Base-by-base conservation (phyloP, 30 jellyfish, hydroid and myxozoan genomes). In the Turritopsis rubra region DNA sequence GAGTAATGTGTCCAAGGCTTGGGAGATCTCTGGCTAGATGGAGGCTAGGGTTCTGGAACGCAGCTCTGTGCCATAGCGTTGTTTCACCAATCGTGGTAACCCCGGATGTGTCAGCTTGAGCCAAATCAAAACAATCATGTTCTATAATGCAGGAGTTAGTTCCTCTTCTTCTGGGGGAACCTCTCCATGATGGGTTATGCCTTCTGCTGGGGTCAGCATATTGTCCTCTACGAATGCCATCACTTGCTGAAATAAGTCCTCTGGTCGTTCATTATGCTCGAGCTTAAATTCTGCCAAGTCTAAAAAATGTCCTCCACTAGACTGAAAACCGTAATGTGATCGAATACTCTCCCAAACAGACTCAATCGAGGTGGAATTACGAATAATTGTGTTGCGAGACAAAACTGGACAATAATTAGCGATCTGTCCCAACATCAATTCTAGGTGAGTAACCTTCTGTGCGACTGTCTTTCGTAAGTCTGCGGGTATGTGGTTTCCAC, bases 41-140 rank as follows among this genome's bases (percentile, higher is more conserved):
- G 89, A 78, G 26, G 87, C 88, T 1, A 86, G 81, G 5, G 95
- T 86, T 26, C 73, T 24, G 70, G 54, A 77, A 31, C 80, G 60
- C 1, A 84, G 89, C 31, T 80, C 85, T 28, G 87, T 82, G 1
- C 88, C 88, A 66, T 82, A 66, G 21, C 86, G 86, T 77, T 82
- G 89, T 52, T 82, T 82, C 25, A 82, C 54, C 19, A 28, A 8
- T 3, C 52, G 79, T 8, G 85, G 79, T 28, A 24, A 24, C 52
- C 54, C 82, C 5, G 52, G 52, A 29, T 74, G 90, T 7, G 54
- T 54, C 28, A 84, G 52, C 29, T 84, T 21, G 20, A 82, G 89
- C 89, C 89, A 82, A 7, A 71, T 53, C 31, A 82, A 29, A 18
- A 66, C 88, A 72, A 66, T 29, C 28, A 82, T 26, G 87, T 82